A percentile compares a stretch with the other conserved stretches of the same genome.
These are phyloP conservation scores for Electrona antarctica DNA, from an alignment of 2,113 vertebrate genomes.

Conservation along the genomic window DNA sequence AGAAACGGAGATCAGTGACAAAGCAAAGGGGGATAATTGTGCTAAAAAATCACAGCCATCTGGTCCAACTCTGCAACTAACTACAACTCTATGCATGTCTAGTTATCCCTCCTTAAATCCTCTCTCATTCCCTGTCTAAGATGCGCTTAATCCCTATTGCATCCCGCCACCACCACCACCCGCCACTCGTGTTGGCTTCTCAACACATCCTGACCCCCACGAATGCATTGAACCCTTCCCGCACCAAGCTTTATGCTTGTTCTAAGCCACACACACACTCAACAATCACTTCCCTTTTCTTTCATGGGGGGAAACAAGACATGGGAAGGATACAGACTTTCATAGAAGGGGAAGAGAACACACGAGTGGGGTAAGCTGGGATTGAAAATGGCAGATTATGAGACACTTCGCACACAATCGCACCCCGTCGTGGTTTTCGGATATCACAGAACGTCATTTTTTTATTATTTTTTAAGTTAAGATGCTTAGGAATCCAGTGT, in stretches of 20 bases:
- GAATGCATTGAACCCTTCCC: constrained; percentile 19
- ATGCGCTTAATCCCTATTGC: constrained; percentile 31
- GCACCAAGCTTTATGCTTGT: not conserved
- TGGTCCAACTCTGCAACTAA: constrained; percentile 58
- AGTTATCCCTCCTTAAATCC: constrained; percentile 68
- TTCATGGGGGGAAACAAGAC: constrained; percentile 27
- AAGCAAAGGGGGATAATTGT: constrained; percentile 52
- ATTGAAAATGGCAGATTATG: constrained; percentile 38
- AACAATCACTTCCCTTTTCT: constrained; percentile 4
- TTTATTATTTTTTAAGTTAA: constrained; percentile 9
- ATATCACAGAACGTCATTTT: constrained; percentile 23
- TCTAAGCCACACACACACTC: not conserved
- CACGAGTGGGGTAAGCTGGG: constrained; percentile 15
- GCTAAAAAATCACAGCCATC: constrained; percentile 63
- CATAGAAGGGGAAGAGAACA: not conserved
- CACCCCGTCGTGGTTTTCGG: constrained; percentile 29
- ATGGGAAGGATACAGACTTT: constrained; percentile 12
- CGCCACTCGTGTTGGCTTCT: constrained; percentile 4
- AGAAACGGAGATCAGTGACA: constrained; percentile 54
- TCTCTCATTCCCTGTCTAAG: constrained; percentile 23
- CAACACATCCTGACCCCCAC: constrained; percentile 14
- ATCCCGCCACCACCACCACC: constrained; percentile 9
- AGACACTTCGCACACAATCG: constrained; percentile 10
- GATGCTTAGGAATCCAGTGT: constrained; percentile 14
- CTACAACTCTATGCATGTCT: constrained; percentile 54